phyloP scores from a whole-genome alignment of 2,113 vertebrate genomes.

The Ceratotherium simum region DNA sequence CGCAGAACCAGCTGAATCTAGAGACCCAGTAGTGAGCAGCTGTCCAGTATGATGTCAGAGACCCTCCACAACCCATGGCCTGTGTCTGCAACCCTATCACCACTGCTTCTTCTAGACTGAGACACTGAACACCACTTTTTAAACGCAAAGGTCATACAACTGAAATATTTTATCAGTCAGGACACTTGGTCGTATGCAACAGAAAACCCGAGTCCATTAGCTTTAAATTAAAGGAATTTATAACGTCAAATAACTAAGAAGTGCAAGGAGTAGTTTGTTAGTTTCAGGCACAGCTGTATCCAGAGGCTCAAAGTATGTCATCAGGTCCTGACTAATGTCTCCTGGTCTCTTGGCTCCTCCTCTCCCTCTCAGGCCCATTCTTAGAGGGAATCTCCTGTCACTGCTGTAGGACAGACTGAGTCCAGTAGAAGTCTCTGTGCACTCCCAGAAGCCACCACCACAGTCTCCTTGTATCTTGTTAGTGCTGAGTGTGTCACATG shows the following conservation, averaged over 20 bases:
- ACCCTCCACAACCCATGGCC: background rate
- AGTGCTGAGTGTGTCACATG: background rate
- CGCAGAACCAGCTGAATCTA: background rate
- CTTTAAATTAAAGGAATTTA: background rate
- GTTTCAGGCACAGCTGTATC: background rate
- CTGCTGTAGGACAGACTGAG: background rate
- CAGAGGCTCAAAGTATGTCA: background rate
- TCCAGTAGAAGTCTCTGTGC: background rate
- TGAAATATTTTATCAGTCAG: background rate
- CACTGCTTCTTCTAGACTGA: background rate
- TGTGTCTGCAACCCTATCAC: accelerated
- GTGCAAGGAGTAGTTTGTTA: background rate
- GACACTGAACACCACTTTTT: background rate
- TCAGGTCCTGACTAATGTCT: background rate
- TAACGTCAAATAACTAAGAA: background rate
- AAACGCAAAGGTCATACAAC: background rate
- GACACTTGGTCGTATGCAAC: background rate
- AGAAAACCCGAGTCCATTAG: background rate
- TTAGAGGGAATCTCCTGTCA: background rate
- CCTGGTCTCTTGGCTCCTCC: background rate
- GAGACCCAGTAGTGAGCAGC: background rate
- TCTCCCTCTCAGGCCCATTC: background rate
- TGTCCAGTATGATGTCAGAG: accelerated
- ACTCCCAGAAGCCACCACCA: background rate
- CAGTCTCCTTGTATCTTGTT: background rate